These are phyloP conservation scores for Rhagologus leucostigma DNA, from an alignment of 2,113 vertebrate genomes.

Conservation along the genomic window DNA sequence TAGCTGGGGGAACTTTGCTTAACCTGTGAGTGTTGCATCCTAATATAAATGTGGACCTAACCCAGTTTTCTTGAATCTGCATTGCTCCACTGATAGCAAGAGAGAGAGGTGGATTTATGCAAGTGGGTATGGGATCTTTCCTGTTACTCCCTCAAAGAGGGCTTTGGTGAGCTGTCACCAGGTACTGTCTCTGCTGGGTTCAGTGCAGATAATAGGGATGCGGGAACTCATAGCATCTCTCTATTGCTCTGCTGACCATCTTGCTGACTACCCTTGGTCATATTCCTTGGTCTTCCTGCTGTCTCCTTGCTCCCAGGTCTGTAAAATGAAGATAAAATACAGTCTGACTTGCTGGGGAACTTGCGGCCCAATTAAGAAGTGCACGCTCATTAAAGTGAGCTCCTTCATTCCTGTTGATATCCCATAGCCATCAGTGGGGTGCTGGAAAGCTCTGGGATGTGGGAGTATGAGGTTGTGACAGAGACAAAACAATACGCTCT, in stretches of 20 bases:
- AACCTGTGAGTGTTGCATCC: not conserved
- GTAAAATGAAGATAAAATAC: not conserved
- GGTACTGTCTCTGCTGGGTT: not conserved
- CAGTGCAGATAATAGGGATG: not conserved
- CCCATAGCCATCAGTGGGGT: not conserved
- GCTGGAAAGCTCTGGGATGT: conserved; percentile 1
- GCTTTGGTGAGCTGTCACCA: not conserved
- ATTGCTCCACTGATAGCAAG: not conserved
- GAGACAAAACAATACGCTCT: not conserved
- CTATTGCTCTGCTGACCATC: not conserved
- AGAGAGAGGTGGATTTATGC: not conserved
- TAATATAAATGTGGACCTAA: not conserved
- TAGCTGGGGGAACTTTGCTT: not conserved
- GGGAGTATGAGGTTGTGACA: not conserved
- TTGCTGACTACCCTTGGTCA: not conserved
- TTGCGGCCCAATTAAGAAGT: conserved; percentile 15
- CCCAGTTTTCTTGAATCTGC: not conserved
- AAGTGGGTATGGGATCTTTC: not conserved
- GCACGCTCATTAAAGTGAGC: not conserved
- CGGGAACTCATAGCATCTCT: not conserved
- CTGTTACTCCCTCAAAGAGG: not conserved
- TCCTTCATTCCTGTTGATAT: not conserved
- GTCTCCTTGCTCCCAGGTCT: not conserved
- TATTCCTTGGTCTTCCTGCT: not conserved
- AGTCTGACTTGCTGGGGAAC: not conserved